Percentiles rank a stretch among this genome's conserved stretches.
Conservation (phyloP, 2,797 vertebrate species). For the Sebastolobus alascanus region DNA sequence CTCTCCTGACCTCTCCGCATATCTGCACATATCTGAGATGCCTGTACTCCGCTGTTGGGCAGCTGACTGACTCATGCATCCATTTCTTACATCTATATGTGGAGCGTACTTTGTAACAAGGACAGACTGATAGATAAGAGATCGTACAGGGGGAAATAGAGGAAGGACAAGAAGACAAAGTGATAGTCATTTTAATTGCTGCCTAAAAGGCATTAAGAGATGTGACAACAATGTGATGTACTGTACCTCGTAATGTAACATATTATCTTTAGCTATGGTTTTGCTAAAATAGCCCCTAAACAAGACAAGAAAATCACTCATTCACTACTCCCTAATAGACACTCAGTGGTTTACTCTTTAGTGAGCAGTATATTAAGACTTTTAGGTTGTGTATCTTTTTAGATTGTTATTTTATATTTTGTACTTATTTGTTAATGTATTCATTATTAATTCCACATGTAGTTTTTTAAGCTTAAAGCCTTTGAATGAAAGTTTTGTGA, state of each 20-base stretch:
- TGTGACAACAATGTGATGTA: background rate
- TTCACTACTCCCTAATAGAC: background rate
- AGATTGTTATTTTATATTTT: background rate
- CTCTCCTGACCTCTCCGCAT: conserved; percentile 55
- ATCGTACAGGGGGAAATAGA: background rate
- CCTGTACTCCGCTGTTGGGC: conserved; percentile 26
- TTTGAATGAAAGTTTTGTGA: background rate
- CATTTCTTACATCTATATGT: conserved; percentile 20
- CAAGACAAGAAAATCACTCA: background rate
- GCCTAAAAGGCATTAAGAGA: background rate
- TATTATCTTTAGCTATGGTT: background rate
- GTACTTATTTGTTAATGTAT: background rate
- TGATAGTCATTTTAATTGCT: conserved; percentile 5
- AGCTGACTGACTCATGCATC: conserved; percentile 43
- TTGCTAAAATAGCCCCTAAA: background rate
- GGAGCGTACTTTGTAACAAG: conserved; percentile 2
- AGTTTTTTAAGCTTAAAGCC: background rate
- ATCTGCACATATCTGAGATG: conserved; percentile 52
- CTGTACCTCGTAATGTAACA: background rate
- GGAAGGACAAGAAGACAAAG: background rate
- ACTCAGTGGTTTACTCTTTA: background rate
- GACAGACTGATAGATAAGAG: background rate
- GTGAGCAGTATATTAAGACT: background rate
- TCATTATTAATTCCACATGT: background rate
- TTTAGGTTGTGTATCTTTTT: background rate